Base-by-base conservation (phyloP, 2,888 invertebrate species). In the Antheraea assamensis region DNA sequence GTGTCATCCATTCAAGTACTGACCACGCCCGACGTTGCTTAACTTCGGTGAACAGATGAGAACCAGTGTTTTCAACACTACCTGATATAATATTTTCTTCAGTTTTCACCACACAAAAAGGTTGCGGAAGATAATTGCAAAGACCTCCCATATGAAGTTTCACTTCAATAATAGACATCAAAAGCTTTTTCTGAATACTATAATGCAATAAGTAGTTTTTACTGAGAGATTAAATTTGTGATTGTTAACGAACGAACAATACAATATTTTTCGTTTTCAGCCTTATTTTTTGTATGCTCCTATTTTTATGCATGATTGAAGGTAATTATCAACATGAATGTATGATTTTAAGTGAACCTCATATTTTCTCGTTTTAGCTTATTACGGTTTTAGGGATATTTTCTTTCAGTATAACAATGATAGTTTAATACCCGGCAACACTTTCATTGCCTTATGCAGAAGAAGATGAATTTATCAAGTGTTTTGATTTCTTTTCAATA, bases 1-100 rank as follows among this genome's bases (percentile, higher is more conserved):
- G n/a, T n/a, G 91, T 92, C 92, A 92, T 91, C 92, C 92, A 92
- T 92, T 92, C 91, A 92, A 92, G 91, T 92, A 92, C 92, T 92
- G 90, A 92, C 89, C 89, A 83, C 92, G 91, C 92, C 92, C 91
- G 90, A 92, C 88, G 92, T 90, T 92, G 91, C 91, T 92, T 93
- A 91, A 92, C 91, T 92, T 92, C 92, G 91, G 92, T 92, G 92
- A 92, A 92, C 92, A 90, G 92, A 92, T 90, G 92, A 92, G 91
- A 92, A 91, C 90, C 91, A 88, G 90, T 89, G 90, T 88, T 42
- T 27, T 64, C 61, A 64, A 64, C 61, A n/a, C n/a, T n/a, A n/a
- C n/a, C n/a, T n/a, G n/a, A n/a, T n/a, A n/a, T n/a, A n/a, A n/a
- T n/a, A n/a, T n/a, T n/a, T n/a, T n/a, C n/a, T n/a, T n/a, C n/a